Evolutionary conservation across 2,113 vertebrate species (phyloP), one percentile per base, ranked within the genome.

Genomic region (Marmota monax): DNA sequence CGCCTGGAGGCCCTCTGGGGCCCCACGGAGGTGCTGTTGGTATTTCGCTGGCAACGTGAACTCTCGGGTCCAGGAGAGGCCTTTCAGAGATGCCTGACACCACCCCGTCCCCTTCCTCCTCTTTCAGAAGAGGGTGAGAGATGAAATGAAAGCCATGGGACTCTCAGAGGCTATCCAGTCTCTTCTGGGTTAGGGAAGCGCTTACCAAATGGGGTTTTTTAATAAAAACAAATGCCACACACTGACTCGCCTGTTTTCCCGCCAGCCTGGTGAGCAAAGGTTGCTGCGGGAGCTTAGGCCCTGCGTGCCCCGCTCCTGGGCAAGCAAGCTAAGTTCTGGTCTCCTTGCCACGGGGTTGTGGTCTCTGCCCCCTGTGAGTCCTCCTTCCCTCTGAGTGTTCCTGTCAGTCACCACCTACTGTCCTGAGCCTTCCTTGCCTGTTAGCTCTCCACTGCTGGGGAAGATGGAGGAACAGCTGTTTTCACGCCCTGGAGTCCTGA

Each of bases 161-260:
- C 86, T 88, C 84, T 61, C 23, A 4, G 39, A 95, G 85, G 94
- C 79, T 22, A 13, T 84, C 70, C 11, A 13, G 76, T 82, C 84
- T 95, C 37, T 82, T 61, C 84, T 77, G 77, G 76, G 84, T 67
- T 73, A 80, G 87, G 92, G 76, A 80, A 76, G 51, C 1, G 14
- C 79, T 96, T 87, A 96, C 70, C 67, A 67, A 85, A 77, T 53
- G 76, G 77, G 29, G 48, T 97, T 98, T 98, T 98, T 94, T 97
- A 97, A 98, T 98, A 98, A 97, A 97, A 97, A 82, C 32, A 89
- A 92, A 88, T 61, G 29, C 79, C 85, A 85, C 76, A 85, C 70
- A 23, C 34, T 32, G 13, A 86, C 61, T 45, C 23, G 70, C 77
- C 73, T 67, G 10, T 85, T 56, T 90, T 65, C 45, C 61, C 16